Conservation (phyloP, 2,888 invertebrate genomes). For the Tachystola acroxantha region DNA sequence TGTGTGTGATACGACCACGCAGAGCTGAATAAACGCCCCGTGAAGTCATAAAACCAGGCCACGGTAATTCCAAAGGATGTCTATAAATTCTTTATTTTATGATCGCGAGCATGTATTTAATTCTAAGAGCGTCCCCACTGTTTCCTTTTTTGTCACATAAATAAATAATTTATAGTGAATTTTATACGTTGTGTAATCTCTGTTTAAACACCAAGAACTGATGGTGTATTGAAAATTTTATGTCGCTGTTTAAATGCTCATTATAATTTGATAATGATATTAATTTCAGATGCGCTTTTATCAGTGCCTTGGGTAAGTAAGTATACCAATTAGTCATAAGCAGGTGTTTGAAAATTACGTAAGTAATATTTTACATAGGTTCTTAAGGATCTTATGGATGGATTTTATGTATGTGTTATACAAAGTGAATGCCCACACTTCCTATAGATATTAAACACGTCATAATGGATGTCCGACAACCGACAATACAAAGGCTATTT, state of each 20-base stretch:
- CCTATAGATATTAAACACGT: constrained; percentile 49
- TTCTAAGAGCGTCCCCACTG: constrained; percentile 64
- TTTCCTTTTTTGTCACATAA: constrained; percentile 69
- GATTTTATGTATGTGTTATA: constrained; percentile 6
- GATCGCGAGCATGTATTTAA: constrained; percentile 72
- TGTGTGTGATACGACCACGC: constrained; percentile 60
- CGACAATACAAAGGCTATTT: constrained; percentile 46
- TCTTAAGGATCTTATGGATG: constrained; percentile 26
- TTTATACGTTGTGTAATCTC: constrained; percentile 56
- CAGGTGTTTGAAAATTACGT: too few species aligned
- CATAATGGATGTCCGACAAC: constrained; percentile 48
- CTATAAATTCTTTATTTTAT: constrained; percentile 77
- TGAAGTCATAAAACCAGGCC: constrained; percentile 72
- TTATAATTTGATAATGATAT: constrained; percentile 13
- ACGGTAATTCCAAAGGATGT: constrained; percentile 72
- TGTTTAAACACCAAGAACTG: constrained; percentile 44
- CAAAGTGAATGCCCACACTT: constrained; percentile 43
- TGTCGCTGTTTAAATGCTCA: constrained; percentile 14
- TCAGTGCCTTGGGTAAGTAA: too few species aligned
- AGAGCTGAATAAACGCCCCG: constrained; percentile 68
- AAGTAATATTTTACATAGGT: too few species aligned
- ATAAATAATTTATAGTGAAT: constrained; percentile 62
- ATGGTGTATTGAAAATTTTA: constrained; percentile 32
- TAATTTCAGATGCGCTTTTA: too few species aligned
- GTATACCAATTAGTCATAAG: too few species aligned